phyloP scores from a whole-genome alignment of 2,113 vertebrate genomes.

The Nibea coibor region DNA sequence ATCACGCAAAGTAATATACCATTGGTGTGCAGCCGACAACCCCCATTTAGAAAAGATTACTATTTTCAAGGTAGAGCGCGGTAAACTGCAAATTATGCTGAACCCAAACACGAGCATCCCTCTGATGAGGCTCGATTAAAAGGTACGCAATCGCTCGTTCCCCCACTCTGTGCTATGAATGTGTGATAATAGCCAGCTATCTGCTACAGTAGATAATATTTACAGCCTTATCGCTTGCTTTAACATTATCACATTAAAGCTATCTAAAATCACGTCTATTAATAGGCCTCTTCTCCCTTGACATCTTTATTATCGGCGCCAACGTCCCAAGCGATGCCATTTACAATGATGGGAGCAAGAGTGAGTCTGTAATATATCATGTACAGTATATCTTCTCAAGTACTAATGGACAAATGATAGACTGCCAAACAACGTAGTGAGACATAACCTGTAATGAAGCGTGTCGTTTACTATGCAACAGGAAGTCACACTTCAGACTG shows the following conservation, averaged over 20 bases:
- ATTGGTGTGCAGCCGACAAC: neutral
- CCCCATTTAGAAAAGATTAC: conserved; percentile 18
- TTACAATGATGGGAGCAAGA: neutral
- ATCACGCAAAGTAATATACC: neutral
- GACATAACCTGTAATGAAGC: neutral
- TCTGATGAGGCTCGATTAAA: conserved; percentile 18
- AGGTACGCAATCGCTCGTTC: neutral
- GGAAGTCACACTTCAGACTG: neutral
- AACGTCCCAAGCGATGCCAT: neutral
- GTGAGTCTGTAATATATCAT: neutral
- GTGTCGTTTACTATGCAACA: neutral
- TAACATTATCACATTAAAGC: neutral
- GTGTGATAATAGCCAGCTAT: neutral
- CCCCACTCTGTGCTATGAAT: neutral
- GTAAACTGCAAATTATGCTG: conserved; percentile 6
- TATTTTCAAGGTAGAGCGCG: neutral
- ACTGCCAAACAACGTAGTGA: neutral
- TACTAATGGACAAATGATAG: neutral
- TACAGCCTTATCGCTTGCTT: too few species aligned
- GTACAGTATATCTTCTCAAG: neutral
- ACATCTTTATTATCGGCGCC: conserved; percentile 4
- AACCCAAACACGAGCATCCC: conserved; percentile 49
- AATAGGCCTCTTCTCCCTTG: neutral
- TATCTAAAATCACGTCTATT: conserved; percentile 8
- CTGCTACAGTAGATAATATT: neutral